Conservation (phyloP, 2,797 vertebrate species). For the Hoplostethus mediterraneus region DNA sequence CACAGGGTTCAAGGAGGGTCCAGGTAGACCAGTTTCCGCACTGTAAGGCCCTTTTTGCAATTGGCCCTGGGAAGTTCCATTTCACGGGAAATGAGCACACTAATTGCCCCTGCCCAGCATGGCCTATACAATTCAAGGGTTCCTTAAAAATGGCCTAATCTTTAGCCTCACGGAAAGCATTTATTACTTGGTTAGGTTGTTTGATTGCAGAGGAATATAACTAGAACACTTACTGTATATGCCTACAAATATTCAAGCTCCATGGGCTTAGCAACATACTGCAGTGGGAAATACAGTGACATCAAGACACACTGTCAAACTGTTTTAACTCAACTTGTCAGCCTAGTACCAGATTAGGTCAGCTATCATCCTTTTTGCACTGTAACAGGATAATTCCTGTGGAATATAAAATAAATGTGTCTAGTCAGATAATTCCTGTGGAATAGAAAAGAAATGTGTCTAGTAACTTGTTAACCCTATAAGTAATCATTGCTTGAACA, state of each 20-base stretch:
- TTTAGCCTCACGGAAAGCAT: not conserved
- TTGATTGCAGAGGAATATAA: slow-evolving; percentile 6
- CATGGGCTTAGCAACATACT: not conserved
- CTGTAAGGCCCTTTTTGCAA: not conserved
- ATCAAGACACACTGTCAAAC: not conserved
- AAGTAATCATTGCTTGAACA: slow-evolving; percentile 6
- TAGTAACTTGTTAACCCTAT: slow-evolving; percentile 1
- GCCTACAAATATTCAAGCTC: not conserved
- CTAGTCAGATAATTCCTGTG: too few species aligned
- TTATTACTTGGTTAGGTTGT: slow-evolving; percentile 4
- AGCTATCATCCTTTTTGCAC: not conserved
- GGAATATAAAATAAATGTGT: too few species aligned
- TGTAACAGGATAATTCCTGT: too few species aligned
- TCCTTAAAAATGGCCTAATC: slow-evolving; percentile 2
- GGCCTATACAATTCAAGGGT: slow-evolving; percentile 2
- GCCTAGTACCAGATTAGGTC: slow-evolving; percentile 13
- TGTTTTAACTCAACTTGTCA: slow-evolving; percentile 3
- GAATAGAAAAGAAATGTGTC: too few species aligned
- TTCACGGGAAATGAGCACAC: slow-evolving; percentile 49
- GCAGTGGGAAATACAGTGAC: not conserved
- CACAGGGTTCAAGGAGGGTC: slow-evolving; percentile 30
- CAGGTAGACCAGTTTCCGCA: not conserved
- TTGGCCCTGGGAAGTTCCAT: slow-evolving; percentile 31
- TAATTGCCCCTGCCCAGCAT: slow-evolving; percentile 34
- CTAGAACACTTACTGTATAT: not conserved